Conservation (phyloP, 2,113 vertebrate genomes). For the Chaetura pelagica region DNA sequence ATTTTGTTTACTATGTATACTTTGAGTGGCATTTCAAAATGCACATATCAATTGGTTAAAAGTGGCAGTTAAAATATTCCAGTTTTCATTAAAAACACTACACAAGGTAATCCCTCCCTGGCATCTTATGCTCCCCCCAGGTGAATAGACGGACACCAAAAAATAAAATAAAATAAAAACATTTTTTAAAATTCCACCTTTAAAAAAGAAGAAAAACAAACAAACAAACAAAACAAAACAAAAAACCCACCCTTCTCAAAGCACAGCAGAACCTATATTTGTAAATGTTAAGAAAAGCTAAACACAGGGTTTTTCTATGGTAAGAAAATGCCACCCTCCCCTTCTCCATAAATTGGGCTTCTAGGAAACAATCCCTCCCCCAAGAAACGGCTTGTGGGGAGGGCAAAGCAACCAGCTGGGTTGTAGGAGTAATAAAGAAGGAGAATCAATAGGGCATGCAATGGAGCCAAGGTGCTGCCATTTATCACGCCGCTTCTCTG, state of each 20-base stretch:
- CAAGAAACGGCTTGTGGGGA: constrained; percentile 91
- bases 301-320: constrained; percentile 80
- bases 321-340: constrained; percentile 83
- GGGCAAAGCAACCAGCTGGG: constrained; percentile 99
- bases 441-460: constrained; percentile 99
- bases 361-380: constrained; percentile 89
- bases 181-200: neutral
- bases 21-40: constrained; percentile 45
- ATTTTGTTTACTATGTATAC: constrained; percentile 56
- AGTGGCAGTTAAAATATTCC: constrained; percentile 25
- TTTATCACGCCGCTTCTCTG: constrained; percentile 99
- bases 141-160: neutral
- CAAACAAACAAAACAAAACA: too few relatives aligned
- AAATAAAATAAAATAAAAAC: neutral
- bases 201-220: neutral
- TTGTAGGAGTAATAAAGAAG: constrained; percentile 99
- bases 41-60: constrained; percentile 52
- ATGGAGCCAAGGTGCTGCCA: constrained; percentile 99
- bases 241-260: neutral
- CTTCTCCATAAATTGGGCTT: constrained; percentile 88
- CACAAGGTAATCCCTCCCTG: neutral
- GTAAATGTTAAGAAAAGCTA: constrained; percentile 85
- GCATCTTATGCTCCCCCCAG: neutral
- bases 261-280: constrained; percentile 70
- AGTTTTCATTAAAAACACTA: constrained; percentile 36